phyloP scores from a whole-genome alignment of 2,113 vertebrate genomes.

The Coracopsis vasa region DNA sequence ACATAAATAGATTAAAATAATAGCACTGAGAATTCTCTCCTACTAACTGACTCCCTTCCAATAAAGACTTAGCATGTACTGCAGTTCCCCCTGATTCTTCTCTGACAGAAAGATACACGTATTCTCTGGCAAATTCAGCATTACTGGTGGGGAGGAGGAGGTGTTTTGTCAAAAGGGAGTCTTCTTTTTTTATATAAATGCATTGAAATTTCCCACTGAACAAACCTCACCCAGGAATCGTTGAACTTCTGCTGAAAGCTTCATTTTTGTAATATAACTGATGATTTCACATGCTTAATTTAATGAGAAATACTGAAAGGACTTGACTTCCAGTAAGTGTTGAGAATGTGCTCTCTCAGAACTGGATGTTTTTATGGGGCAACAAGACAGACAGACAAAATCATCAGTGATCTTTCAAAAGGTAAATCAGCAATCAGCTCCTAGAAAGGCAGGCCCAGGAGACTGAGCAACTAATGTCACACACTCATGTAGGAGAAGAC shows the following conservation, averaged over 20 bases:
- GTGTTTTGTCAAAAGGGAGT: neutral
- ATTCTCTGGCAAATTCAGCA: neutral
- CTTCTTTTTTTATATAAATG: neutral
- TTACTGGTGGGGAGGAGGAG: fast-evolving
- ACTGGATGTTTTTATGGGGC: neutral
- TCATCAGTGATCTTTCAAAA: neutral
- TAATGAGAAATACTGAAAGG: neutral
- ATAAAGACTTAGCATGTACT: neutral
- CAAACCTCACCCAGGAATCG: neutral
- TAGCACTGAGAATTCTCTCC: neutral
- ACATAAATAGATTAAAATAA: slow-evolving; percentile 27
- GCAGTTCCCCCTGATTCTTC: neutral
- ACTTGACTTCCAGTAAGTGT: neutral
- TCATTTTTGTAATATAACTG: neutral
- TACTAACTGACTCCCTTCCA: neutral
- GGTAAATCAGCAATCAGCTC: neutral
- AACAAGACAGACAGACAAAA: neutral
- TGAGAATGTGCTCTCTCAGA: neutral
- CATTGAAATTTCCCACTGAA: neutral
- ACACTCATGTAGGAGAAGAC: neutral
- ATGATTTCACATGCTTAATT: neutral
- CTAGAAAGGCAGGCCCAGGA: neutral
- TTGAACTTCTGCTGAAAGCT: neutral
- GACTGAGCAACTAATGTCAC: neutral
- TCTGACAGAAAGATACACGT: neutral